phyloP scores from a whole-genome alignment of 2,888 invertebrate genomes.

The Morinoia aosen region DNA sequence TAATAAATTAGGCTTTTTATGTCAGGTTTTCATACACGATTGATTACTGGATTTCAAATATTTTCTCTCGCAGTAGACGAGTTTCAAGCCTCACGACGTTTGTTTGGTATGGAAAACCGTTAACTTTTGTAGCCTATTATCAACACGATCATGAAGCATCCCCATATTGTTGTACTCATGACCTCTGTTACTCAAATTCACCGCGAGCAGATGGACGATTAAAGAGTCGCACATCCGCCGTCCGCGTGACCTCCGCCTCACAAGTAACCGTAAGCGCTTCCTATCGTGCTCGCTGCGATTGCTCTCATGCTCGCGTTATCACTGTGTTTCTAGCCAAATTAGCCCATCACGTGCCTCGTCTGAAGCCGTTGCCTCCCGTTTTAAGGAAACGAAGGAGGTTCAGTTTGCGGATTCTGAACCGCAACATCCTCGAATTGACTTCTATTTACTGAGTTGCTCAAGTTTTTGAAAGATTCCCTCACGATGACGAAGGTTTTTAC shows the following conservation, averaged over 20 bases:
- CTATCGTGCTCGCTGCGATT: not conserved
- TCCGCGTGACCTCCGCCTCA: not conserved
- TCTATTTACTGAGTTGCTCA: not conserved
- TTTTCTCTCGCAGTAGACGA: not conserved
- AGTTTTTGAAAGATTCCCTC: not conserved
- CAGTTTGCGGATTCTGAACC: not conserved
- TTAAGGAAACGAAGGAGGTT: not conserved
- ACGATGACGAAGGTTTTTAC: not conserved
- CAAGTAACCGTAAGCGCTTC: not conserved
- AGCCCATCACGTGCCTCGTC: not conserved
- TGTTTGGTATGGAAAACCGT: not conserved
- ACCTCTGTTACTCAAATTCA: not conserved
- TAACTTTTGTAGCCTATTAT: not conserved
- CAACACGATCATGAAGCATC: not conserved
- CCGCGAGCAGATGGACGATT: not conserved
- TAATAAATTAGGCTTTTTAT: not conserved
- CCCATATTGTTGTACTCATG: not conserved
- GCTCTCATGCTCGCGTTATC: not conserved
- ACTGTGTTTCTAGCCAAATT: not conserved
- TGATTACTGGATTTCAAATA: not conserved
- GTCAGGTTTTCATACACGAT: not conserved
- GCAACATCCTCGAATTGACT: not conserved
- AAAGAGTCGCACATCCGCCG: not conserved
- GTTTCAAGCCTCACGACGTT: not conserved
- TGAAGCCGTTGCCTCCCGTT: not conserved